Evolutionary conservation across 1,140 invertebrate species (phyloP), one percentile per base, ranked within the genome.

Genomic region (Homalodisca vitripennis): DNA sequence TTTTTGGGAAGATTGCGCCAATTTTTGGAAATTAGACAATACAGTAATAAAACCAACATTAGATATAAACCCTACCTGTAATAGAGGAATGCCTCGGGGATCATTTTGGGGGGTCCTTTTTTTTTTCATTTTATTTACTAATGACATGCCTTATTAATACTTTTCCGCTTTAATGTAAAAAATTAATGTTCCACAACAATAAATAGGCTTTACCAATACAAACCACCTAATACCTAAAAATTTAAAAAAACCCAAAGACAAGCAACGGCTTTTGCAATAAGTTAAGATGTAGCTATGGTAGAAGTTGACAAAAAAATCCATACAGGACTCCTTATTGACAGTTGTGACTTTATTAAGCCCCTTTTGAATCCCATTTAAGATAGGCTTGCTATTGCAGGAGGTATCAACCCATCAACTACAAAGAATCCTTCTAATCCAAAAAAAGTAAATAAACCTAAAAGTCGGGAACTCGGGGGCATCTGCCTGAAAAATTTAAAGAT

Each of bases 61-160:
- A 53, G 22, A 53, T 53, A 6, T 22, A 53, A 13, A 6, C 48
- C 48, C 12, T 53, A 22, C 48, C 48, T 6, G 48, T 53, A 14
- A 53, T 6, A 53, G 48, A 24, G 48, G 48, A 3, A 20, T 53
- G 48, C 48, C 48, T 22, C 48, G 20, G 22, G 48, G 48, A 24
- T 53, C 48, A 53, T 6, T 53, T 13, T 24, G 6, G 22, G 48
- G 48, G n/a, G n/a, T n/a, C 6, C 48, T 20, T 12, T 6, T 53
- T 24, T 20, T 53, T 20, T 53, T 53, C 12, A 53, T 53, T 22
- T 24, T 53, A 3, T 24, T 53, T 6, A 53, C 22, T 3, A 53
- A 53, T 53, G 48, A 53, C 48, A 53, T 53, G 48, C 48, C 48
- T 12, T 6, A 53, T n/a, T 53, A 14, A 20, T 24, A 53, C 22